Evolutionary conservation across 2,797 vertebrate species (phyloP).

Genomic region (Schizothorax lantsangensis): DNA sequence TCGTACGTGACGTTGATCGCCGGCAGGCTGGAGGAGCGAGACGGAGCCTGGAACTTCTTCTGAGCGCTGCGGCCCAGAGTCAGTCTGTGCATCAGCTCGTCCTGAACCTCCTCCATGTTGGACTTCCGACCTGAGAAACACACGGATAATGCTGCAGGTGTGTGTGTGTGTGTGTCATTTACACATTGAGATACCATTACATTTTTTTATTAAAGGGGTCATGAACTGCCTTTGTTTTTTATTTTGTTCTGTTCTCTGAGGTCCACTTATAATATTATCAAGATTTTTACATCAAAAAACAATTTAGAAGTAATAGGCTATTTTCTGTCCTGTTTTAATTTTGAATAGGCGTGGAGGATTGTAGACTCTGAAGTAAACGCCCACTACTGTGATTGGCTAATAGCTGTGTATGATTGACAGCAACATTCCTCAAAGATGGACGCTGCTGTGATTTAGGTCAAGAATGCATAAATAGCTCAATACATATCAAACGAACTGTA

Average conservation of each 20-base stretch:
- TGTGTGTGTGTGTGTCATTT: background rate
- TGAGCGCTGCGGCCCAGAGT: conserved; percentile 91
- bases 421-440: too few species aligned
- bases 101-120: conserved; percentile 98
- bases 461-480: too few species aligned
- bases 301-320: too few species aligned
- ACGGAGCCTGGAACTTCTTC: conserved; percentile 86
- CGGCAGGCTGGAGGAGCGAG: conserved; percentile 66
- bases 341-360: too few species aligned
- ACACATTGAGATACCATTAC: background rate
- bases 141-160: background rate
- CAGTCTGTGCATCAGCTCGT: conserved; percentile 91
- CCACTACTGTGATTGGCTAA: too few species aligned
- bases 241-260: background rate
- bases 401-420: too few species aligned
- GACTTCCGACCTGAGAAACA: conserved; percentile 88
- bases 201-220: background rate
- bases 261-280: too few species aligned
- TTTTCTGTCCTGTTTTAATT: too few species aligned
- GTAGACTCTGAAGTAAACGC: too few species aligned
- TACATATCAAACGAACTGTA: too few species aligned
- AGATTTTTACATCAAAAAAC: too few species aligned
- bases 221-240: background rate
- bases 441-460: too few species aligned
- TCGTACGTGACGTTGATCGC: conserved; percentile 85